Percentiles rank a stretch among this genome's conserved stretches.
These are phyloP conservation scores for Synanthedon myopaeformis DNA, from an alignment of 2,888 invertebrate species.

Conservation along the genomic window DNA sequence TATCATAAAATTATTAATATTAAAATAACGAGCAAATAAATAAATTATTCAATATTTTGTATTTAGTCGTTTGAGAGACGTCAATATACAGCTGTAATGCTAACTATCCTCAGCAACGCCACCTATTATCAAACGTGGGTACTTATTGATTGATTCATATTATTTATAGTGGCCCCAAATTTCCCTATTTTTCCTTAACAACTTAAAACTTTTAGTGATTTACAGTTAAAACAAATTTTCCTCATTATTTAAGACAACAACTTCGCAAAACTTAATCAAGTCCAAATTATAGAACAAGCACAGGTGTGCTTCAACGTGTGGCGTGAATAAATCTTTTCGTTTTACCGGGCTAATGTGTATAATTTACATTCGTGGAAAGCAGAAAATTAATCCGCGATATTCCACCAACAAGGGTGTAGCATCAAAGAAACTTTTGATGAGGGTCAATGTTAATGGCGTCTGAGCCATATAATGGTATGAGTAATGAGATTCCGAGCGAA, in stretches of 20 bases:
- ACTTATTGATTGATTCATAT: no score
- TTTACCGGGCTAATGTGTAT: constrained; percentile 17
- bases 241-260: constrained; percentile 15
- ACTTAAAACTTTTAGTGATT: constrained; percentile 9
- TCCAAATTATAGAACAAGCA: constrained; percentile 20
- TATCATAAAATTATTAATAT: no score
- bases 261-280: constrained; percentile 26
- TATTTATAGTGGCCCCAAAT: no score
- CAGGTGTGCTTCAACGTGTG: constrained; percentile 18
- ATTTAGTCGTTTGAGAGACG: no score
- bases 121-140: no score
- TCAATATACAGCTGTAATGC: no score
- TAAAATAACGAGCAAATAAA: no score
- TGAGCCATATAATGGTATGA: constrained; percentile 21
- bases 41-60: no score
- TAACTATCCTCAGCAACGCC: no score
- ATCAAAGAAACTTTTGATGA: constrained; percentile 42
- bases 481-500: constrained; percentile 17
- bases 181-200: not conserved
- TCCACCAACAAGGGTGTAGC: constrained; percentile 20
- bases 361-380: constrained; percentile 28
- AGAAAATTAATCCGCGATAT: constrained; percentile 28
- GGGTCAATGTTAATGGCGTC: constrained; percentile 38
- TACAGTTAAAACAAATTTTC: constrained; percentile 19
- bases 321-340: constrained; percentile 21